Evolutionary conservation across 2,113 vertebrate species (phyloP).

Genomic region (Oncorhynchus tshawytscha): DNA sequence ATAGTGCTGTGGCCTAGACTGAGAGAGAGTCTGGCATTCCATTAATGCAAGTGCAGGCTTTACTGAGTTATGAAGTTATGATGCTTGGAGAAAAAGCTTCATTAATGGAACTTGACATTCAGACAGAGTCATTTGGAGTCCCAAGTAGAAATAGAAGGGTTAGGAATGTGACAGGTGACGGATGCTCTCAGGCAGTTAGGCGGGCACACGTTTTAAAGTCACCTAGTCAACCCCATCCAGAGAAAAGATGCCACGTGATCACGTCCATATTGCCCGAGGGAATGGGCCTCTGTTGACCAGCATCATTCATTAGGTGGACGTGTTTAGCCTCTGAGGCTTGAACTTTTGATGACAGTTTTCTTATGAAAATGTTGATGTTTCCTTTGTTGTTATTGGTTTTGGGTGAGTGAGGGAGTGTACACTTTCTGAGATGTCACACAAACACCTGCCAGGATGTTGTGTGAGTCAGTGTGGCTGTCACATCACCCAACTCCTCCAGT

Average conservation of each 20-base stretch:
- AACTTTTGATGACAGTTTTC: no score
- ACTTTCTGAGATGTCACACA: not conserved
- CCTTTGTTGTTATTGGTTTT: not conserved
- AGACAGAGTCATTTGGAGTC: slow-evolving; percentile 3
- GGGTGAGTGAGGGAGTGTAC: not conserved
- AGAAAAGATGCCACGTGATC: no score
- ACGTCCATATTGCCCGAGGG: no score
- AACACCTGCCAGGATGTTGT: not conserved
- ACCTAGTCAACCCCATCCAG: no score
- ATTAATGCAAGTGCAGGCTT: no score
- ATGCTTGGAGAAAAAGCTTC: not conserved
- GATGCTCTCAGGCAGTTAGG: not conserved
- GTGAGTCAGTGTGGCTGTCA: not conserved
- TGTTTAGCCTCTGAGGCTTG: no score
- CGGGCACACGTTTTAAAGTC: no score
- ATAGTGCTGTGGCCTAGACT: not conserved
- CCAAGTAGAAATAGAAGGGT: not conserved
- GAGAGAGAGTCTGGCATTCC: no score
- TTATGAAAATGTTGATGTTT: not conserved
- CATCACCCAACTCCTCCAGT: not conserved
- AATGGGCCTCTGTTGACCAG: no score
- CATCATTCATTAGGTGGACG: no score
- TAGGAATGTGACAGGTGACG: slow-evolving; percentile 12
- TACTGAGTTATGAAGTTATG: no score
- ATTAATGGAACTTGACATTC: not conserved